A percentile compares a stretch with the other conserved stretches of the same genome.
Conservation (phyloP, 2,888 invertebrate genomes). For the Tipula lateralis region DNA sequence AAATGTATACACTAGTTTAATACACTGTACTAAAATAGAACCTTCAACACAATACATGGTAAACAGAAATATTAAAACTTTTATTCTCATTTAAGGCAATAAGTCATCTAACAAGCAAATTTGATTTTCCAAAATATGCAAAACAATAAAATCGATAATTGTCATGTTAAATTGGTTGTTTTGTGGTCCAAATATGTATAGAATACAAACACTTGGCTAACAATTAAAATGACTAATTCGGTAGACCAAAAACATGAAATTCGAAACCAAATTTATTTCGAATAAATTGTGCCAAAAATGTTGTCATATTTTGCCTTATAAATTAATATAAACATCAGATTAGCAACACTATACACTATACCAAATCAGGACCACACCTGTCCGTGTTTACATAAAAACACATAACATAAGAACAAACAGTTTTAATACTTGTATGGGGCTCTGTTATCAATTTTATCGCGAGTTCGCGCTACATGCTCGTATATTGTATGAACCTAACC, state of each 20-base stretch:
- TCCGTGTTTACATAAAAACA: background rate
- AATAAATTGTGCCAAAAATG: background rate
- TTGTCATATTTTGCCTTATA: background rate
- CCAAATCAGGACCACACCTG: background rate
- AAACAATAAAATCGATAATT: background rate
- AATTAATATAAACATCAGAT: background rate
- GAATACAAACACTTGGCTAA: background rate
- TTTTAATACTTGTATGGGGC: background rate
- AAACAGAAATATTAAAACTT: too few species aligned
- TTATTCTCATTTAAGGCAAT: too few species aligned
- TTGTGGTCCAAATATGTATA: background rate
- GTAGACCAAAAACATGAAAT: background rate
- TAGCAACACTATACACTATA: background rate
- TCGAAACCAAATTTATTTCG: background rate
- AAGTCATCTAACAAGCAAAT: background rate
- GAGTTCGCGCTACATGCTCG: background rate
- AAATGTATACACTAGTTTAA: too few species aligned
- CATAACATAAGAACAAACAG: background rate
- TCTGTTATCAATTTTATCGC: constrained; percentile 1
- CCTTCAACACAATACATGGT: too few species aligned
- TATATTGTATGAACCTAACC: background rate
- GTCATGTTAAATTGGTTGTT: background rate
- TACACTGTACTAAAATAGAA: too few species aligned
- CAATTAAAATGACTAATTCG: background rate
- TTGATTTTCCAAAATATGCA: background rate